phyloP scores from a whole-genome alignment of 2,888 invertebrate genomes.

The Sphaerolaimus hirsutus region DNA sequence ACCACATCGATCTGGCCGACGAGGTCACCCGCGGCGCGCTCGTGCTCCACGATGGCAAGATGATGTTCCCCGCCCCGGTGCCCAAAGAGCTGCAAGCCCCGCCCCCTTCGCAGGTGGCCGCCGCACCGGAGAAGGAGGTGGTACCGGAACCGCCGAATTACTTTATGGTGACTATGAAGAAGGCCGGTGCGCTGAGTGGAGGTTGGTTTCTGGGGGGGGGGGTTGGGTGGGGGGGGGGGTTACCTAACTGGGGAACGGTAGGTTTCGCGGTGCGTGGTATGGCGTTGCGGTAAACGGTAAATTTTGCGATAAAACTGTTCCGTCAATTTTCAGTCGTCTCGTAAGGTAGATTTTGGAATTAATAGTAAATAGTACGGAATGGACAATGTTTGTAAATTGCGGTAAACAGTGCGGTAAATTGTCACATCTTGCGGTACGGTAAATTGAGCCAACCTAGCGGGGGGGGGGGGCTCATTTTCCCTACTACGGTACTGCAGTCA shows the following conservation, averaged over 20 bases:
- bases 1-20: constrained; percentile 52
- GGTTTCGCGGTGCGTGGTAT: constrained; percentile 2
- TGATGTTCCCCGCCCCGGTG: constrained; percentile 56
- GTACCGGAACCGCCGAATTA: constrained; percentile 33
- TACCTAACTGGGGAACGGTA: no score
- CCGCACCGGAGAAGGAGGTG: constrained; percentile 17
- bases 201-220: constrained; percentile 31
- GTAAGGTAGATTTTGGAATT: no score
- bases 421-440: no score
- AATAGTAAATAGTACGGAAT: no score
- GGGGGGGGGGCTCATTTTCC: no score
- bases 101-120: constrained; percentile 29
- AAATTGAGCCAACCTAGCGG: no score
- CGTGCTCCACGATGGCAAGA: constrained; percentile 45
- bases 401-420: no score
- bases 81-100: constrained; percentile 33
- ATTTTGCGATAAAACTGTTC: not conserved
- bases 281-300: constrained; percentile 1
- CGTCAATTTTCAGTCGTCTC: no score
- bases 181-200: constrained; percentile 42
- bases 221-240: no score
- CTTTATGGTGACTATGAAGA: constrained; percentile 45
- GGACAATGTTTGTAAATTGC: no score
- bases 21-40: constrained; percentile 64
- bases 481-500: no score